phyloP scores from a whole-genome alignment of 1,140 invertebrate species.

The Bombus superbus region DNA sequence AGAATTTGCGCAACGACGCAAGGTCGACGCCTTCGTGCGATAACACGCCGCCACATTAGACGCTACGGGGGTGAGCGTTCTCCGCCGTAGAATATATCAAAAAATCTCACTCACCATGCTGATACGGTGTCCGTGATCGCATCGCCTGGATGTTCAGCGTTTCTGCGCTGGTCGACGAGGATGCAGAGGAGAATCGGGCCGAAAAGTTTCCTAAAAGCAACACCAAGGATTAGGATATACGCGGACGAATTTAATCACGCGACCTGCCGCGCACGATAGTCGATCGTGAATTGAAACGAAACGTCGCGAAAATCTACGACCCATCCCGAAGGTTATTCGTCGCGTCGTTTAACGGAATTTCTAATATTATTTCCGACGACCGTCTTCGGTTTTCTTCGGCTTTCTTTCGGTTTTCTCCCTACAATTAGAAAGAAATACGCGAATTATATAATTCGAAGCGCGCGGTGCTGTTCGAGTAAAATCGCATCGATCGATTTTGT shows the following conservation, averaged over 20 bases:
- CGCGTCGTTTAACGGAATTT: neutral
- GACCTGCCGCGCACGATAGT: conserved; percentile 23
- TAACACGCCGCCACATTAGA: neutral
- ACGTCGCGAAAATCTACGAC: neutral
- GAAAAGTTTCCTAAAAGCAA: neutral
- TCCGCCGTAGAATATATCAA: neutral
- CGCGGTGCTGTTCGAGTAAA: neutral
- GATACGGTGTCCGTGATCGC: too few species aligned
- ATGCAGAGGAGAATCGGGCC: too few species aligned
- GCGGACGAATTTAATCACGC: neutral
- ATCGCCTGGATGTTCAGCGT: neutral
- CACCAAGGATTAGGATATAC: neutral
- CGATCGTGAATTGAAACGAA: neutral
- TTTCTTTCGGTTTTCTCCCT: neutral
- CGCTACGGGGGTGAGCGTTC: neutral
- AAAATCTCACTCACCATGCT: neutral
- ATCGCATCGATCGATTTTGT: too few species aligned
- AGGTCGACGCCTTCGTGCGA: neutral
- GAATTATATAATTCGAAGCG: too few species aligned
- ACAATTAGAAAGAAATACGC: too few species aligned
- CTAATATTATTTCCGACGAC: neutral
- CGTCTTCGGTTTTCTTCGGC: neutral
- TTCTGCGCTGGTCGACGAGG: neutral
- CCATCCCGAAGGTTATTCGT: neutral
- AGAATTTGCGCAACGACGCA: neutral